These are phyloP conservation scores for Rhagonycha lutea DNA, from an alignment of 2,888 invertebrate species.

Conservation along the genomic window DNA sequence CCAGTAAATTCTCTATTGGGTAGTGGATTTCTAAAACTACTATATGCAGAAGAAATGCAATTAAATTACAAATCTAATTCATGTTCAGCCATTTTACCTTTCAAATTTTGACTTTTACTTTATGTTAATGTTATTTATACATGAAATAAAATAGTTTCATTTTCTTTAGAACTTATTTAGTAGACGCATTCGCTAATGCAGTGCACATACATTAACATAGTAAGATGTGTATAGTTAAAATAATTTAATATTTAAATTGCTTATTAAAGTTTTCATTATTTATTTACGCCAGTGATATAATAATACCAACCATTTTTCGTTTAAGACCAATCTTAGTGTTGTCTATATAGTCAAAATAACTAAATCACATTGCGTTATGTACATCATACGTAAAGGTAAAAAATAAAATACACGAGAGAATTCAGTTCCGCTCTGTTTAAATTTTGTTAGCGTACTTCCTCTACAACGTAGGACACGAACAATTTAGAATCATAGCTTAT, in stretches of 20 bases:
- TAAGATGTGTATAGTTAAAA: neutral
- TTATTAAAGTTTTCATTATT: neutral
- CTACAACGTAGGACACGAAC: conserved; percentile 6
- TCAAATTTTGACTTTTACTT: neutral
- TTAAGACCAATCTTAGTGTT: neutral
- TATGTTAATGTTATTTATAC: neutral
- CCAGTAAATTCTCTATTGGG: too few relatives aligned
- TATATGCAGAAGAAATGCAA: too few relatives aligned
- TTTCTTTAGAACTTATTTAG: neutral
- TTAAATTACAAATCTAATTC: neutral
- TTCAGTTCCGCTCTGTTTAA: conserved; percentile 15
- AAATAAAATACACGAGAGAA: conserved; percentile 1
- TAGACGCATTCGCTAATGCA: neutral
- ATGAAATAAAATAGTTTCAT: neutral
- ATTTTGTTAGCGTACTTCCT: conserved; percentile 9
- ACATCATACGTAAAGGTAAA: neutral
- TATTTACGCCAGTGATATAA: neutral
- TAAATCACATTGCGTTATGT: neutral
- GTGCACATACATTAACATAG: neutral
- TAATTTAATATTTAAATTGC: neutral
- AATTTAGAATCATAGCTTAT: conserved; percentile 3
- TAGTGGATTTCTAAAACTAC: too few relatives aligned
- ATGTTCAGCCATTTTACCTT: neutral
- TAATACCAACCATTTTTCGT: neutral
- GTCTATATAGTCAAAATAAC: too few relatives aligned